Evolutionary conservation across 2,797 vertebrate genomes (phyloP).

Genomic region (Cephalopachus bancanus): DNA sequence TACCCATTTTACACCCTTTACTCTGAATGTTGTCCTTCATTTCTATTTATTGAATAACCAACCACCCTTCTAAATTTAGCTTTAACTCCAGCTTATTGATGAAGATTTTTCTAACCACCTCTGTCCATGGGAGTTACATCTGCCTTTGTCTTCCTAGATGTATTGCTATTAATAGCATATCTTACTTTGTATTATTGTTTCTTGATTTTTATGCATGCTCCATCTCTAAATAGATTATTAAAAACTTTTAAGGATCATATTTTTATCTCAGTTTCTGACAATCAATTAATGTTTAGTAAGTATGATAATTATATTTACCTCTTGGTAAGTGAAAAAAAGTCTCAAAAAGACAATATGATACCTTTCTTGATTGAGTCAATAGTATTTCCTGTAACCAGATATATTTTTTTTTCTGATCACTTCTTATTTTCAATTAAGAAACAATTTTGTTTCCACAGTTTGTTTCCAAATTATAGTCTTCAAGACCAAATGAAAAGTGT

Average conservation of each 20-base stretch:
- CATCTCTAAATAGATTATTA: background rate
- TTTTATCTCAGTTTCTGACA: slow-evolving; percentile 21
- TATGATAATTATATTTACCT: background rate
- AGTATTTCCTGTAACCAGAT: background rate
- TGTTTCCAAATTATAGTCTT: slow-evolving; percentile 15
- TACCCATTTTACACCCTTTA: background rate
- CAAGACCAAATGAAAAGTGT: background rate
- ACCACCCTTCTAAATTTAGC: background rate
- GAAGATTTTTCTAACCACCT: background rate
- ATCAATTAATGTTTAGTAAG: slow-evolving; percentile 12
- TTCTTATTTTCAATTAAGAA: slow-evolving; percentile 24
- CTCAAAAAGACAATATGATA: background rate
- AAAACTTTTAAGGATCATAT: background rate
- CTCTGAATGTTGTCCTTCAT: background rate
- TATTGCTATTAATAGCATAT: background rate
- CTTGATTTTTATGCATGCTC: background rate
- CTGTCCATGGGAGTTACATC: background rate
- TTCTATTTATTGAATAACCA: slow-evolving; percentile 7
- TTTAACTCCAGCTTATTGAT: background rate
- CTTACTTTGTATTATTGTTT: slow-evolving; percentile 32
- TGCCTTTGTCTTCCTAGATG: background rate
- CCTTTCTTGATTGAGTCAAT: background rate
- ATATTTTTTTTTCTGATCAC: background rate
- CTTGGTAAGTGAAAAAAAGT: slow-evolving; percentile 10
- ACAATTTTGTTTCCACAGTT: background rate